A percentile compares a stretch with the other conserved stretches of the same genome.
Conservation (phyloP, 2,113 vertebrate species). For the Tetrao urogallus region DNA sequence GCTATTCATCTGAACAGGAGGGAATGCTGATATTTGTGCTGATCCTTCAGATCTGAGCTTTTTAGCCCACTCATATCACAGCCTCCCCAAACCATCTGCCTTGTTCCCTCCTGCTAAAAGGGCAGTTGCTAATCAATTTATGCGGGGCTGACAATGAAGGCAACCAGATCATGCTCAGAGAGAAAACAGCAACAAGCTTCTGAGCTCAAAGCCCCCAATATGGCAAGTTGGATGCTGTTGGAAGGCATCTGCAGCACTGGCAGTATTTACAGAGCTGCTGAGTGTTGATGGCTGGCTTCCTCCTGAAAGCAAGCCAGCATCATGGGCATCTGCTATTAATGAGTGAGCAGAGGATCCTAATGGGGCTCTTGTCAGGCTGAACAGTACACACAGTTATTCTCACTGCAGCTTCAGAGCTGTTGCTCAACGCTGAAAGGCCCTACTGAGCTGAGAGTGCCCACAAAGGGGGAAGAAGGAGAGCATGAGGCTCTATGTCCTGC, state of each 20-base stretch:
- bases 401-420: background rate
- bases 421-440: background rate
- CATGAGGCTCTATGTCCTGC: background rate
- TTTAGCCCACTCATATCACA: background rate
- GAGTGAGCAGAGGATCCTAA: background rate
- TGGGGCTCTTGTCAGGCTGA: background rate
- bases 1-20: constrained; percentile 26
- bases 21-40: constrained; percentile 14
- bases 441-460: background rate
- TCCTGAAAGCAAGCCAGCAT: background rate
- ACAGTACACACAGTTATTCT: background rate
- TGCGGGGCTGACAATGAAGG: constrained; percentile 29
- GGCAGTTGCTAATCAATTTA: constrained; percentile 20
- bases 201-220: background rate
- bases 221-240: background rate
- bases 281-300: constrained; percentile 35
- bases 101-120: constrained; percentile 14
- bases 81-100: background rate
- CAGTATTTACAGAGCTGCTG: constrained; percentile 25
- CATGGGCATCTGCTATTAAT: background rate
- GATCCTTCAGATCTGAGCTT: background rate
- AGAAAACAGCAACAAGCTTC: constrained; percentile 28
- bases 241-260: constrained; percentile 23
- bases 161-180: background rate
- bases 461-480: background rate